Evolutionary conservation across 1,140 invertebrate species (phyloP), one percentile per base, ranked within the genome.

Genomic region (Phenacoccus solenopsis): DNA sequence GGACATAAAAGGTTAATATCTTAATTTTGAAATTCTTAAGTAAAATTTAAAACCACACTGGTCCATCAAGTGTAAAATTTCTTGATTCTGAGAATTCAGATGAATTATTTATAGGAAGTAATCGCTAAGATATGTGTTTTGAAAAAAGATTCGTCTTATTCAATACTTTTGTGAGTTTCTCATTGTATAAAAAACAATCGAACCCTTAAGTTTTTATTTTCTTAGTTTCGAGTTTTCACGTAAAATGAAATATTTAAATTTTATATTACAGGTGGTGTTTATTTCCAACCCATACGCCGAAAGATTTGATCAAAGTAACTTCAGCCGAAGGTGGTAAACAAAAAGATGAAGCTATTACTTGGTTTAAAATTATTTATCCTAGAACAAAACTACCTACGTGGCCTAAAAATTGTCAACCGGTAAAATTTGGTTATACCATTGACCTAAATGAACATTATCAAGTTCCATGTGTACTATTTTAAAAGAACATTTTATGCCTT

Each of bases 311-410:
- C 1, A 99, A 98, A 81, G 92, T 98, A 1, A 88, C 87, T 24
- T 86, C 87, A 67, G 81, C 82, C 7, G 91, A 97, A 78, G 96
- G 94, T 38, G 94, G 95, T 0, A 98, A 97, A 78, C 95, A 99
- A 77, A 85, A 90, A 69, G 96, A 98, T 78, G 97, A 99, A 83
- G 97, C 96, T 69, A 91, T 98, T 32, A 98, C 95, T 2, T 99
- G 97, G 98, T 99, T 99, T 78, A 89, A 86, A 74, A 82, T 94
- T 32, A 92, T 99, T 76, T 99, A 98, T 82, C 96, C 96, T n/a
- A 87, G 90, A 78, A 97, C 94, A 28, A 88, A 96, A 79, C 80
- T 87, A 70, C 85, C 91, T 25, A 82, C 84, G 20, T 99, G 96
- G 96, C 96, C 96, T 35, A 81, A 87, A 76, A 87, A 98, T 78